phyloP scores from a whole-genome alignment of 2,797 vertebrate genomes.

The Crocodylus rhombifer region DNA sequence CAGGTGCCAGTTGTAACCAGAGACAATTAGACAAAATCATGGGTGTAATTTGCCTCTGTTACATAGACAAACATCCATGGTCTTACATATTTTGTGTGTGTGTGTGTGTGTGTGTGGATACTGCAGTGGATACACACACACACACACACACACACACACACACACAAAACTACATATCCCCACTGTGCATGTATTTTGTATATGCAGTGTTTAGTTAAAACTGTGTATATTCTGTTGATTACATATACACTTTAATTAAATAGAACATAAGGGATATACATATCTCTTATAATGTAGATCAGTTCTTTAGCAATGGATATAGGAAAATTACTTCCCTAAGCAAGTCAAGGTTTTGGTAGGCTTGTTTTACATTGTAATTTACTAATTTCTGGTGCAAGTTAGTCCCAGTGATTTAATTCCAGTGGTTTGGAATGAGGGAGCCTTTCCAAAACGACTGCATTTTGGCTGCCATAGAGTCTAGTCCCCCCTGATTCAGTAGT shows the following conservation, averaged over 20 bases:
- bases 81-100: neutral
- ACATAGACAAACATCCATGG: neutral
- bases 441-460: neutral
- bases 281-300: neutral
- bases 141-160: rapidly evolving
- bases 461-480: constrained; percentile 58
- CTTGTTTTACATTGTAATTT: constrained; percentile 66
- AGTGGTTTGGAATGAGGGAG: neutral
- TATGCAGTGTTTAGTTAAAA: neutral
- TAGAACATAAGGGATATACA: neutral
- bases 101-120: neutral
- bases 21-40: neutral
- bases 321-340: constrained; percentile 41
- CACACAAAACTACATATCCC: neutral
- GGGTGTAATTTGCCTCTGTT: neutral
- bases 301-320: neutral
- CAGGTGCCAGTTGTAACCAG: neutral
- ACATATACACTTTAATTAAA: neutral
- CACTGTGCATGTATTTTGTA: neutral
- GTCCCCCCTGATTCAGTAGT: neutral
- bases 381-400: constrained; percentile 47
- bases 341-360: constrained; percentile 12
- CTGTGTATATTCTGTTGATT: constrained; percentile 15
- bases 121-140: neutral
- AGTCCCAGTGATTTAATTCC: neutral